These are phyloP conservation scores for Tryphoninae sp. DNA, from an alignment of 2,888 invertebrate genomes.

Conservation along the genomic window DNA sequence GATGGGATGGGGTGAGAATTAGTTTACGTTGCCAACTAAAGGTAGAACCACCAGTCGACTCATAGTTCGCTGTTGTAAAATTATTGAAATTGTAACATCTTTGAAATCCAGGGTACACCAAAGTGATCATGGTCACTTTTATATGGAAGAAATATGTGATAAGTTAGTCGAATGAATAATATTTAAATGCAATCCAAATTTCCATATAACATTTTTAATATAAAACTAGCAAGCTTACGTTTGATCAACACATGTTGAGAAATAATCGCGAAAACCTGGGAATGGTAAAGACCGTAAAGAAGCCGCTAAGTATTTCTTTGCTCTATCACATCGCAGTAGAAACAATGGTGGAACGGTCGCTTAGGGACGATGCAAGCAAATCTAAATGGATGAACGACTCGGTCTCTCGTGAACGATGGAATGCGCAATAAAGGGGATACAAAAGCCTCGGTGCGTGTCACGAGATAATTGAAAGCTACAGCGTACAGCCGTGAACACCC, in stretches of 20 bases:
- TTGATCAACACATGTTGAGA: no score
- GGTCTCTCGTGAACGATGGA: constrained; percentile 63
- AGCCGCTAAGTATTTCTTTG: background rate
- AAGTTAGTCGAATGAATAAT: no score
- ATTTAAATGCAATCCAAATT: no score
- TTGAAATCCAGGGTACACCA: no score
- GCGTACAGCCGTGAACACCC: constrained; percentile 3
- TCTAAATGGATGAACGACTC: constrained; percentile 68
- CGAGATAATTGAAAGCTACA: constrained; percentile 75
- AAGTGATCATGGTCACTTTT: no score
- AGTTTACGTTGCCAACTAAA: constrained; percentile 30
- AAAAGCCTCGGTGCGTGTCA: constrained; percentile 48
- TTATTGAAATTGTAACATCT: background rate
- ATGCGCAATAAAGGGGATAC: constrained; percentile 63
- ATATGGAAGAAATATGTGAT: no score
- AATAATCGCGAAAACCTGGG: no score
- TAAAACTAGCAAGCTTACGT: no score
- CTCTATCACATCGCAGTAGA: background rate
- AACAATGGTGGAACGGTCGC: background rate
- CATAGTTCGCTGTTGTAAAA: background rate
- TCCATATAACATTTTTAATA: no score
- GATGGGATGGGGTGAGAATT: constrained; percentile 33
- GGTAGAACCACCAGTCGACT: background rate
- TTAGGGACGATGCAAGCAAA: constrained; percentile 65
- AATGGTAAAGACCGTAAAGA: background rate